Evolutionary conservation across 2,113 vertebrate species (phyloP), one percentile per base, ranked within the genome.

Genomic region (Formicarius rufipectus): DNA sequence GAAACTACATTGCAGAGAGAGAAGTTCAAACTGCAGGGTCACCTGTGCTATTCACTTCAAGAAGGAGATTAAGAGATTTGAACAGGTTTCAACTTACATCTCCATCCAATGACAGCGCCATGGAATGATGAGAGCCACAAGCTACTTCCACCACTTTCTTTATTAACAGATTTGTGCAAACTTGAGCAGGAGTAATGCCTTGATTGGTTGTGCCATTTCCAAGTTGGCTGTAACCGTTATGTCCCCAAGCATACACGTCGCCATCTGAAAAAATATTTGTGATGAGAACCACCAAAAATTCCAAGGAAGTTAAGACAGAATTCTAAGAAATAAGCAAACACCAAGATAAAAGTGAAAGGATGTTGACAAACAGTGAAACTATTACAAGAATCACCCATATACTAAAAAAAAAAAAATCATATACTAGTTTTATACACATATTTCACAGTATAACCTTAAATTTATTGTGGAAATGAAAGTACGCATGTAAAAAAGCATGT

Each of bases 151-250:
- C 98, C 93, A 99, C 98, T 96, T 98, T 99, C 97, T 99, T 99
- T 94, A 98, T 97, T 93, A 99, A 96, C 80, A 99, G 98, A 95
- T 98, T 99, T 93, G 98, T 98, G 23, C 98, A 99, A 93, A 99
- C 98, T n/a, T 99, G 98, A 89, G 99, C 94, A 21, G 99, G 99
- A 81, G 98, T 97, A 31, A 99, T 97, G 64, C 99, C 99, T 93
- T 99, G 99, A 96, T 98, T 99, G 68, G 99, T 99, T 18, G 98
- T 99, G 81, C 99, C 99, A 56, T 99, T 99, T 42, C 99, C 99
- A 89, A 99, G 98, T 19, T 99, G 99, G 98, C 99, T 99, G 95
- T 99, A 99, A 82, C 99, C 99, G 50, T 99, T 99, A 87, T 99
- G 99, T 33, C 99, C 99, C 99, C 99, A 99, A 42, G 99, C 98